Base-by-base conservation (phyloP, 1,140 invertebrate genomes). In the Solen grandis region DNA sequence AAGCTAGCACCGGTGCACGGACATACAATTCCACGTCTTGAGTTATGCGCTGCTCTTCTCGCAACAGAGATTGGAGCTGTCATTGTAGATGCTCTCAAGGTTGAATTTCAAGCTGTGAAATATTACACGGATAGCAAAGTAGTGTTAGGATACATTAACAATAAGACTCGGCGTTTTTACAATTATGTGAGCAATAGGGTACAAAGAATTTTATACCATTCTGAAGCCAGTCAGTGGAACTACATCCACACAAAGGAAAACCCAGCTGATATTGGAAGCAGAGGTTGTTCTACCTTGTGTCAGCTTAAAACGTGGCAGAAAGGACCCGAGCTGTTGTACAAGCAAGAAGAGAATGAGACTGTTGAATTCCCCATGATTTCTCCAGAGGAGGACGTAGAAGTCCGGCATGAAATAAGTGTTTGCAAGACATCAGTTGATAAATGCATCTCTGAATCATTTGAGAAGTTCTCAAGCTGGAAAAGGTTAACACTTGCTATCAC, bases 111-210 rank as follows among this genome's bases (percentile, higher is more conserved):
- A 29, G 22, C 22, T 14, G 25, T 52, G 13, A 79, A 46, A 31
- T 79, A 62, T 54, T 82, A 60, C 50, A 76, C 41, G 2, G 72
- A 77, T 52, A 76, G 65, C 33, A 54, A 63, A 31, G 59, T 62
- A n/a, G n/a, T n/a, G n/a, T n/a, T n/a, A n/a, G n/a, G n/a, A n/a
- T n/a, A n/a, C n/a, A n/a, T n/a, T n/a, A n/a, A 52, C 46, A 82
- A 82, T 25, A 36, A 29, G 2, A 76, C 52, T 0, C 19, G 80
- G 1, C 70, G 73, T 5, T 82, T 82, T 55, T 72, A 77, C 50
- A 65, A 46, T 22, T 80, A 83, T 60, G 76, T 83, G 2, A 59
- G 33, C 27, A 80, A 83, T 54, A 46, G 82, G 19, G 68, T 83
- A 19, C 25, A 60, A 10, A 50, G 55, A 46, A 82, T 82, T n/a